Evolutionary conservation across 2,113 vertebrate species (phyloP).

Genomic region (Spizaetus ornatus): DNA sequence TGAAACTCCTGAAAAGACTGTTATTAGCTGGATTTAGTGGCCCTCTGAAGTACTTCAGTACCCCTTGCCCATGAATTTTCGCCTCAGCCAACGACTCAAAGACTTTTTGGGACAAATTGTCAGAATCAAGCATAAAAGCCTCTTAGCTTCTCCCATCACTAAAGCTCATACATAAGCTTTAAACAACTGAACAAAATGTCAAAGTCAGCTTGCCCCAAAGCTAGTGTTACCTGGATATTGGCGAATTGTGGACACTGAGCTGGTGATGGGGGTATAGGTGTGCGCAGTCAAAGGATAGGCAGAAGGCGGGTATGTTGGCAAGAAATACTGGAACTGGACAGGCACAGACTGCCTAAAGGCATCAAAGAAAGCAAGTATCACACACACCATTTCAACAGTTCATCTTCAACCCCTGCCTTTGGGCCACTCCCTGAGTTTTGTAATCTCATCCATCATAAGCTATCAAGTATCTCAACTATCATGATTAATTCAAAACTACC

Average conservation of each 20-base stretch:
- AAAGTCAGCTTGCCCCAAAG: rapidly evolving
- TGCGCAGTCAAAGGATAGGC: constrained; percentile 89
- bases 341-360: constrained; percentile 85
- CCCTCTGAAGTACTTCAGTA: neutral
- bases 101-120: neutral
- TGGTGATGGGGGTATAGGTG: constrained; percentile 96
- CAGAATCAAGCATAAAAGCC: neutral
- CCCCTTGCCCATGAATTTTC: neutral
- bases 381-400: neutral
- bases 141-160: neutral
- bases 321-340: constrained; percentile 96
- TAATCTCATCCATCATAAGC: neutral
- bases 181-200: rapidly evolving
- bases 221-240: constrained; percentile 88
- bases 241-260: constrained; percentile 93
- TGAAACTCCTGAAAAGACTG: neutral
- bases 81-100: neutral
- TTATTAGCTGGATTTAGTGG: neutral
- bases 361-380: neutral
- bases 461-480: neutral
- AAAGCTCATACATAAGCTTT: rapidly evolving
- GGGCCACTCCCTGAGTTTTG: neutral
- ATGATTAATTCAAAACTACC: neutral
- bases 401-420: neutral
- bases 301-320: constrained; percentile 89